These are phyloP conservation scores for Spizaetus ornatus DNA, from an alignment of 2,113 vertebrate genomes.

Conservation along the genomic window DNA sequence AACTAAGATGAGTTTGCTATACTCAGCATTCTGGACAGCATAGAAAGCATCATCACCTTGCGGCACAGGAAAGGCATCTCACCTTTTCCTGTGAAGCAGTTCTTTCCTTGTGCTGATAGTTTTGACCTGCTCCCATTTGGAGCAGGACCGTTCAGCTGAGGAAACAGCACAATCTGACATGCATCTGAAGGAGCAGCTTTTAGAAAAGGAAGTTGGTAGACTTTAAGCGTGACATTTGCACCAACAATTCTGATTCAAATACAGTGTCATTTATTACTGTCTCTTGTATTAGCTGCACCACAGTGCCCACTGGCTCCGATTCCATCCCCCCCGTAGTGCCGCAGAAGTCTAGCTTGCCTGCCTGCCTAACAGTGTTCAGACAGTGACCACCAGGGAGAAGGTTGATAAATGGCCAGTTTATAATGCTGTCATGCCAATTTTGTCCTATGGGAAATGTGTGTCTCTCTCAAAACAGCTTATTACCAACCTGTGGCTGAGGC, in stretches of 20 bases:
- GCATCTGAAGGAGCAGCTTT: neutral
- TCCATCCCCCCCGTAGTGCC: neutral
- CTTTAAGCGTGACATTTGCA: neutral
- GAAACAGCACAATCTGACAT: fast-evolving
- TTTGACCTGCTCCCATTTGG: neutral
- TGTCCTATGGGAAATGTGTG: slow-evolving; percentile 85
- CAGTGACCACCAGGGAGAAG: slow-evolving; percentile 75
- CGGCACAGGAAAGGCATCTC: neutral
- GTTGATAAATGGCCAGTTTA: slow-evolving; percentile 94
- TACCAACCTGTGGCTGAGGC: slow-evolving; percentile 83
- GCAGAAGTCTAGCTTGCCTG: neutral
- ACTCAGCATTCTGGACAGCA: fast-evolving
- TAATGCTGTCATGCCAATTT: slow-evolving; percentile 84
- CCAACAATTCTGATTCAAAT: neutral
- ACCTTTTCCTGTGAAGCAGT: fast-evolving
- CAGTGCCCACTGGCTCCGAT: neutral
- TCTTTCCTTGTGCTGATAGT: fast-evolving
- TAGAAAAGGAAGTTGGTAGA: neutral
- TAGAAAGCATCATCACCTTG: fast-evolving
- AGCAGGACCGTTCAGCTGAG: neutral
- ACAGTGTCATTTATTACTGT: neutral
- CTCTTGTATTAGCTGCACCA: neutral
- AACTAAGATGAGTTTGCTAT: fast-evolving
- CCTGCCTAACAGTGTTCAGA: slow-evolving; percentile 5
- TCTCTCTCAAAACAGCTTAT: slow-evolving; percentile 85